Percentiles rank a stretch among this genome's conserved stretches.
Evolutionary conservation across 2,113 vertebrate genomes (phyloP).

Genomic region (Turnix velox): DNA sequence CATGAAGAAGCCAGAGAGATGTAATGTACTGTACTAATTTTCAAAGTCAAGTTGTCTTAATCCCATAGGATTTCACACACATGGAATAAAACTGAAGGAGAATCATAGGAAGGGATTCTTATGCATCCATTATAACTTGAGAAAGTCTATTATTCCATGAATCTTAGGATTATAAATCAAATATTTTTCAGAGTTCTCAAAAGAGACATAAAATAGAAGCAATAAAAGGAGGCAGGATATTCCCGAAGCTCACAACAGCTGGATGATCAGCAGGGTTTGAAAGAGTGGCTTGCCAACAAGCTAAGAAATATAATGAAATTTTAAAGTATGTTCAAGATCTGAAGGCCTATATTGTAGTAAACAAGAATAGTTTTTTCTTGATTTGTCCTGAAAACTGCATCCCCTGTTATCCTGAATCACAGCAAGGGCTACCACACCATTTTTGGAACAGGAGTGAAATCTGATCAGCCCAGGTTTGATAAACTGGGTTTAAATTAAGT

Average conservation of each 20-base stretch:
- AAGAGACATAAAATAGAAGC: background rate
- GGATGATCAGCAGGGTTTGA: background rate
- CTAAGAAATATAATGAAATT: background rate
- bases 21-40: background rate
- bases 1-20: background rate
- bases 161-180: background rate
- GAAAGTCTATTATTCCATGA: background rate
- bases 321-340: background rate
- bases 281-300: background rate
- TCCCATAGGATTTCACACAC: background rate
- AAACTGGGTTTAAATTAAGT: background rate
- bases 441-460: background rate
- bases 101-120: background rate
- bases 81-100: background rate
- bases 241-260: background rate
- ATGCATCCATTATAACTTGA: background rate
- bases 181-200: background rate
- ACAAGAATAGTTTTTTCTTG: background rate
- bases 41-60: background rate
- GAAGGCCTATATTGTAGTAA: background rate
- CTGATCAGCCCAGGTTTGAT: background rate
- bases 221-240: background rate
- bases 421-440: background rate
- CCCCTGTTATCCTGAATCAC: background rate
- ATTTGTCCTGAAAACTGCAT: background rate